Evolutionary conservation across 92 coral and sea anemone genomes (phyloP).

Genomic region (Zoanthus sansibaricus): DNA sequence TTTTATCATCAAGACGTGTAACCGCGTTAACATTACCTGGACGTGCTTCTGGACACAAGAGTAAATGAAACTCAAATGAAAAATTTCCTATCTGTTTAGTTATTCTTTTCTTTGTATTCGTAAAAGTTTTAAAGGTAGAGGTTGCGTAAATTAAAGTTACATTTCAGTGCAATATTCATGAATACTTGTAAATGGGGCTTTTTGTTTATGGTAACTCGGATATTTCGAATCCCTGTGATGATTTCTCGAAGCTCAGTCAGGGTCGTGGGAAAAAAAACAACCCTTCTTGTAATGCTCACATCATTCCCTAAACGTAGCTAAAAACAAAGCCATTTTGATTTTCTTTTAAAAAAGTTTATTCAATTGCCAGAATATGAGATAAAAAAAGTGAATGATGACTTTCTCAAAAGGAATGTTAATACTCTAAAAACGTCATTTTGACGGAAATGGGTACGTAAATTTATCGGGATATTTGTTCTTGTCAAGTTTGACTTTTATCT

Average conservation of each 20-base stretch:
- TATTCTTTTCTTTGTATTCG: background rate
- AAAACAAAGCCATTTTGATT: background rate
- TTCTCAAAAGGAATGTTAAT: conserved; percentile 25
- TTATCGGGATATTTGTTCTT: background rate
- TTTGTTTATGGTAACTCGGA: conserved; percentile 30
- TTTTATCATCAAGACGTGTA: too few species aligned
- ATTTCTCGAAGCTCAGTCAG: background rate
- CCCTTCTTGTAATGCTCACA: background rate
- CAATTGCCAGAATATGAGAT: background rate
- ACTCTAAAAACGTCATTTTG: background rate
- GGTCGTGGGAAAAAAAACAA: conserved; percentile 30
- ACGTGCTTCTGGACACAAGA: background rate
- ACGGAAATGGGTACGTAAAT: background rate
- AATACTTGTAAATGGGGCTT: conserved; percentile 7
- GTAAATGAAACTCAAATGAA: background rate
- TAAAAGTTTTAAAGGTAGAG: background rate
- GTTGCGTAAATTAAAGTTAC: background rate
- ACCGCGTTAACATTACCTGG: too few species aligned
- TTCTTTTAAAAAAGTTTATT: background rate
- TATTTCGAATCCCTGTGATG: conserved; percentile 22
- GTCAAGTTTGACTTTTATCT: background rate
- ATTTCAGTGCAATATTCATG: conserved; percentile 40
- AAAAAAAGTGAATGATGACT: conserved; percentile 5
- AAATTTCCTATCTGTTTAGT: too few species aligned
- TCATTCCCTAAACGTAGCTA: background rate